Percentiles rank a stretch among this genome's conserved stretches.
These are phyloP conservation scores for Heliconius eleuchia DNA, from an alignment of 1,140 invertebrate species.

Conservation along the genomic window DNA sequence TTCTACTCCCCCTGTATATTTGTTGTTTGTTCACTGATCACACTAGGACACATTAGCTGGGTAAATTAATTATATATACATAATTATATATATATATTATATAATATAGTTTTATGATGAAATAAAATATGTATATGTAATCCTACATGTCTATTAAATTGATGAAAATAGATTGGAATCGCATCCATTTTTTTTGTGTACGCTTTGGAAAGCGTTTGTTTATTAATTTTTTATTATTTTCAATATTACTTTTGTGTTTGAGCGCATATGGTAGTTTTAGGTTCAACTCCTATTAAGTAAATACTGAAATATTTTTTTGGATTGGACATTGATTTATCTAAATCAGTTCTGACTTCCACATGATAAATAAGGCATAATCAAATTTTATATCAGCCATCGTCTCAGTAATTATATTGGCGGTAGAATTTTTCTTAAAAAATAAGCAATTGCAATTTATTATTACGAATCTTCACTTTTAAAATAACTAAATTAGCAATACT, in stretches of 20 bases:
- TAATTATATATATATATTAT: constrained; percentile 22
- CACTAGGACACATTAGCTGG: constrained; percentile 73
- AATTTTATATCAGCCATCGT: too few relatives aligned
- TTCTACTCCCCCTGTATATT: constrained; percentile 39
- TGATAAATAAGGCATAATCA: too few relatives aligned
- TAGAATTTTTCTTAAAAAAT: too few relatives aligned
- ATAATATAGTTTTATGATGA: constrained; percentile 79
- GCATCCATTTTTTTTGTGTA: constrained; percentile 27
- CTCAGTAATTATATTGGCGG: too few relatives aligned
- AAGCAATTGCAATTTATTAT: too few relatives aligned
- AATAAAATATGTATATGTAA: constrained; percentile 78
- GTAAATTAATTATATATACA: constrained; percentile 66
- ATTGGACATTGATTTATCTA: too few relatives aligned
- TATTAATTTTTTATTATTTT: not conserved
- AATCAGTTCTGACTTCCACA: too few relatives aligned
- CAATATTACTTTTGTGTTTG: not conserved
- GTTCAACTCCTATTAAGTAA: not conserved
- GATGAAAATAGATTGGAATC: constrained; percentile 69
- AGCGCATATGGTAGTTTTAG: not conserved
- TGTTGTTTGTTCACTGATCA: constrained; percentile 76
- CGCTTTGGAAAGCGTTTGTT: not conserved
- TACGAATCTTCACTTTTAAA: too few relatives aligned
- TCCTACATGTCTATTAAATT: constrained; percentile 80
- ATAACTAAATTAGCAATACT: too few relatives aligned
- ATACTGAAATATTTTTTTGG: too few relatives aligned